Evolutionary conservation across 2,888 invertebrate genomes (phyloP).

Genomic region (Orchesellides sinensis): DNA sequence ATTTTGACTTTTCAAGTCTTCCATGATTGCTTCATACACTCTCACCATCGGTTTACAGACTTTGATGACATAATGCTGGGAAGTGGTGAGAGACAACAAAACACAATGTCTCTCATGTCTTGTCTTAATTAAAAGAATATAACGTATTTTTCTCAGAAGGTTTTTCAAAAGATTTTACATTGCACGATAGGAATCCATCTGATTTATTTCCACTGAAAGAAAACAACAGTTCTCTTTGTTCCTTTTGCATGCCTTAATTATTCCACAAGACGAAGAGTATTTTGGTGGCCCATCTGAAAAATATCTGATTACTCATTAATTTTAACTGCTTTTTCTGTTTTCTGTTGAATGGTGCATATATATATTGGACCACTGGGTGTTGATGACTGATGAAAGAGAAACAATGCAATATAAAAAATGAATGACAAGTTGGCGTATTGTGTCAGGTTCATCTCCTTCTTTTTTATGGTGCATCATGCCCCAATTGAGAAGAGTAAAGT

Average conservation of each 20-base stretch:
- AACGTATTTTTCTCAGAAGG: too few species aligned
- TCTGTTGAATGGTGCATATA: neutral
- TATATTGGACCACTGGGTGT: neutral
- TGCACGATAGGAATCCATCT: neutral
- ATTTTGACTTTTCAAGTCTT: too few species aligned
- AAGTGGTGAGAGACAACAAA: too few species aligned
- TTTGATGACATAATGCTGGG: too few species aligned
- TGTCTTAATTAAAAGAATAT: too few species aligned
- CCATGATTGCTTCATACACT: too few species aligned
- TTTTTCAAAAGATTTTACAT: too few species aligned
- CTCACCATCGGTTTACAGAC: too few species aligned
- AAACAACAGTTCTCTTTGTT: constrained; percentile 20
- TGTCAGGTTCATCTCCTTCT: too few species aligned
- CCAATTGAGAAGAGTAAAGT: neutral
- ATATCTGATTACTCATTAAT: constrained; percentile 53
- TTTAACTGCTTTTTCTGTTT: constrained; percentile 25
- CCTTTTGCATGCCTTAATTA: constrained; percentile 18
- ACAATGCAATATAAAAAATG: too few species aligned
- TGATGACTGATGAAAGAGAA: neutral
- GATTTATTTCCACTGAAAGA: neutral
- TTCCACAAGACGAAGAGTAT: neutral
- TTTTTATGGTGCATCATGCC: neutral
- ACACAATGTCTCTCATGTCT: too few species aligned
- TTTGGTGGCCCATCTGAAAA: neutral
- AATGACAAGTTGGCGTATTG: neutral